Conservation (phyloP, 2,113 vertebrate species). For the Bufo gargarizans region DNA sequence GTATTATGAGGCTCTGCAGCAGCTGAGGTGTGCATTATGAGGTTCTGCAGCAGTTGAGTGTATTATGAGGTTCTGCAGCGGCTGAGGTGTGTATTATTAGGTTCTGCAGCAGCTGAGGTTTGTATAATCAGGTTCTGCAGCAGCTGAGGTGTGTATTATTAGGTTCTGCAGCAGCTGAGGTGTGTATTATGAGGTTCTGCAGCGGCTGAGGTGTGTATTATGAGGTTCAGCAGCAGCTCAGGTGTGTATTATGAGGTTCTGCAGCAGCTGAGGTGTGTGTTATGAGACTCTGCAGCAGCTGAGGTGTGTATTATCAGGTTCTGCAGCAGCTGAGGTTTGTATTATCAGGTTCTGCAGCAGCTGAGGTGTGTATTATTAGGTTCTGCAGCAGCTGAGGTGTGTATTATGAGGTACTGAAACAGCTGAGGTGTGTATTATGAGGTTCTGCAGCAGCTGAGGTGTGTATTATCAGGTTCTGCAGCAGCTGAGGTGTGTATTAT, state of each 20-base stretch:
- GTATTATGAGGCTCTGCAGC: background rate
- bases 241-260: background rate
- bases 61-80: no score
- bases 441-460: no score
- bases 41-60: no score
- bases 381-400: no score
- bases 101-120: slow-evolving; percentile 8
- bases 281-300: background rate
- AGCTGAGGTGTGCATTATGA: background rate
- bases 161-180: slow-evolving; percentile 7
- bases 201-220: background rate
- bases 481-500: no score
- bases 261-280: background rate
- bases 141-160: background rate
- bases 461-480: background rate
- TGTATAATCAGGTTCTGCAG: background rate
- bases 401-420: background rate
- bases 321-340: no score
- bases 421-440: background rate
- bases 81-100: no score
- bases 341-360: background rate
- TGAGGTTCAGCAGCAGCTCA: background rate
- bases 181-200: background rate
- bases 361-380: background rate
- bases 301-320: no score